Base-by-base conservation (phyloP, 2,888 invertebrate genomes). In the Agrochola litura region DNA sequence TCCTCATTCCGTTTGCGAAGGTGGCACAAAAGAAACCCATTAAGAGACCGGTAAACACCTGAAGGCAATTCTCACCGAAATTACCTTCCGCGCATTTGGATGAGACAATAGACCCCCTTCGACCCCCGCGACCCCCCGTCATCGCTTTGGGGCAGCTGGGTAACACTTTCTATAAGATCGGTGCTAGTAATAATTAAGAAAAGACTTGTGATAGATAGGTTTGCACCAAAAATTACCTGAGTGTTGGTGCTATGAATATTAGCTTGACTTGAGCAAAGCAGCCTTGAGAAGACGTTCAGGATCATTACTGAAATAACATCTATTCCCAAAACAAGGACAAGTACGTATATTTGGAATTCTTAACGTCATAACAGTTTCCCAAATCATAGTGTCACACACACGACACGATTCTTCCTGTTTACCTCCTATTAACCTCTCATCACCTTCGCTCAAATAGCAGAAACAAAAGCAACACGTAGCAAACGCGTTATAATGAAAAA, bases 21-120 rank as follows among this genome's bases (percentile, higher is more conserved):
- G 61, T 67, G 72, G 75, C 81, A 86, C 88, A 88, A 87, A 84
- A 84, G 84, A 88, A 83, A 84, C 66, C 87, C 89, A 87, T 88
- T 87, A 87, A 81, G 73, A 68, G 65, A 75, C 85, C 77, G 80
- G 89, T 87, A 85, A 87, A 87, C 87, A 87, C 83, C 85, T 85
- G 77, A 86, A 87, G 79, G 87, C 86, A 82, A 82, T 86, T 86
- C 88, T 77, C 68, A 70, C 76, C 77, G 58, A 84, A 88, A 88
- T 87, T 83, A 79, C 83, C 77, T 87, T 88, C 76, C 77, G 77
- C 81, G 79, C 81, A 81, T 85, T 88, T 75, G 74, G 74, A 76
- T 73, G 73, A 82, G 70, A 88, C 88, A 88, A 86, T 81, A 70
- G 41, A 25, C 46, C 22, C 25, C 46, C 46, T 56, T 12, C 12